Conservation (phyloP, 1,140 invertebrate species). For the Platorchestia sp. region DNA sequence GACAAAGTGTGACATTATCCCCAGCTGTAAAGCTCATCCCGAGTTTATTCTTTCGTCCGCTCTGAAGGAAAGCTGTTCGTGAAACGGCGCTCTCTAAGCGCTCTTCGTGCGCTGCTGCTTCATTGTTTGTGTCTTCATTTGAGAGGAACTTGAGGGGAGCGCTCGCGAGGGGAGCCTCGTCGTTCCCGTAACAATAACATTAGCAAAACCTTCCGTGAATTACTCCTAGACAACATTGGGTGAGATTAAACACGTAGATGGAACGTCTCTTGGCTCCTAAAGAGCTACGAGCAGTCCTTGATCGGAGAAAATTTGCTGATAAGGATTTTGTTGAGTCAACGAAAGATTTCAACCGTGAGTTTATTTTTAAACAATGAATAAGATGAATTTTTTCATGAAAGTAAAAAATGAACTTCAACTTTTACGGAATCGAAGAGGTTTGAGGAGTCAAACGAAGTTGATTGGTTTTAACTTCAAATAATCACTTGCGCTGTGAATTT, state of each 20-base stretch:
- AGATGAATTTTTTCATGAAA: neutral
- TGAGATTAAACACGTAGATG: conserved; percentile 52
- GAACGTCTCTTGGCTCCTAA: neutral
- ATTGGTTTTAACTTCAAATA: neutral
- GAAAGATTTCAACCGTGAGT: neutral
- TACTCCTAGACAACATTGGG: conserved; percentile 32
- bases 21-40: conserved; percentile 31
- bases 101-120: neutral
- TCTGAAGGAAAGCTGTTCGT: neutral
- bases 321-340: neutral
- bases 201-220: neutral
- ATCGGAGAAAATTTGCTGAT: neutral
- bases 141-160: conserved; percentile 27
- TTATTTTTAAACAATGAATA: neutral
- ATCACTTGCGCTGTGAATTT: too few relatives aligned
- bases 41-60: conserved; percentile 23
- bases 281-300: neutral
- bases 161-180: neutral
- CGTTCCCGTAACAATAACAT: conserved; percentile 43
- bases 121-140: conserved; percentile 55
- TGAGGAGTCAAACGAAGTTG: neutral
- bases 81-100: neutral
- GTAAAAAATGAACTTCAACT: neutral
- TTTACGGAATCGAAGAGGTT: neutral
- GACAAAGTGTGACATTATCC: conserved; percentile 45